phyloP scores from a whole-genome alignment of 2,113 vertebrate species.

The Actenoides hombroni region DNA sequence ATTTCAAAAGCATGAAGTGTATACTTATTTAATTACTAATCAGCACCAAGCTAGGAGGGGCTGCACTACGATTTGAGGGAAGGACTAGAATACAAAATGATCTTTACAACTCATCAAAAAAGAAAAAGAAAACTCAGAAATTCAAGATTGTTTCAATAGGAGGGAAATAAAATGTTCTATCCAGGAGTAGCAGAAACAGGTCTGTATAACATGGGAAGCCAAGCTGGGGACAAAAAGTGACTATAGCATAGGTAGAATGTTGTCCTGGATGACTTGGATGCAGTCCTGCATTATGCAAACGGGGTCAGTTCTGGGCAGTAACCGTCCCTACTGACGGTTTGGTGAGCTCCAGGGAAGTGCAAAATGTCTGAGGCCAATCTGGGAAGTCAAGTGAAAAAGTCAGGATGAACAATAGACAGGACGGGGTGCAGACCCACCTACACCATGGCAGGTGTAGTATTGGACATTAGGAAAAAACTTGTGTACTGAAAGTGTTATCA shows the following conservation, averaged over 20 bases:
- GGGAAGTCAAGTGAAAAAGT: background rate
- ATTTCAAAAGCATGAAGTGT: slow-evolving; percentile 64
- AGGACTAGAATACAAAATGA: slow-evolving; percentile 40
- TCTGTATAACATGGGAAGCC: background rate
- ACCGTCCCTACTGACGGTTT: background rate
- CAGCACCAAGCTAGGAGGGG: slow-evolving; percentile 45
- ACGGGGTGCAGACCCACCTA: background rate
- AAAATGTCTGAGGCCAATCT: background rate
- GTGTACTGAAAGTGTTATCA: too few relatives aligned
- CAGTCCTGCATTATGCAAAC: background rate
- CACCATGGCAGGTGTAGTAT: background rate
- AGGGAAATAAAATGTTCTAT: background rate
- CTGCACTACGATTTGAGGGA: slow-evolving; percentile 7
- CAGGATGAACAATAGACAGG: background rate
- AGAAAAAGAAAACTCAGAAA: background rate
- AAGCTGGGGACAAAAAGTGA: fast-evolving
- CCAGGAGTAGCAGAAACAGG: background rate
- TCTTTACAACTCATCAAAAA: background rate
- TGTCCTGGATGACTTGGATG: background rate
- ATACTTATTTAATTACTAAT: slow-evolving; percentile 72
- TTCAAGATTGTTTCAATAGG: background rate
- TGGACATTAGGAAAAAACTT: too few relatives aligned
- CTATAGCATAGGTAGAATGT: background rate
- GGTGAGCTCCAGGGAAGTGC: background rate
- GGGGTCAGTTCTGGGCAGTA: background rate